These are phyloP conservation scores for Eurytoma californica DNA, from an alignment of 2,888 invertebrate genomes.

Conservation along the genomic window DNA sequence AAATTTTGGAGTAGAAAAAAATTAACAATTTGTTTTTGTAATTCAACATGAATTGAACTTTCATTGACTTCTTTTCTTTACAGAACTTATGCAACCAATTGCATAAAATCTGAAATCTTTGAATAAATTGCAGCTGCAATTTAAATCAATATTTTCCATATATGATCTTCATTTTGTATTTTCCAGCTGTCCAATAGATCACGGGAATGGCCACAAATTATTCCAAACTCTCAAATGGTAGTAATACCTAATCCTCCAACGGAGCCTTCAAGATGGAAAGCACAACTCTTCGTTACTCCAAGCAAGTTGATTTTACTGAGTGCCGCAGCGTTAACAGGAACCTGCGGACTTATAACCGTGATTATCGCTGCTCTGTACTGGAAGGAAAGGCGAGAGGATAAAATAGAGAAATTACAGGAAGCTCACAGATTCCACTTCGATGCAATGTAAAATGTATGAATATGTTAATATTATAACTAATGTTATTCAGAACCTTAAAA, in stretches of 20 bases:
- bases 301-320: constrained; percentile 95
- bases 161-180: constrained; percentile 37
- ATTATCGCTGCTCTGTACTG: constrained; percentile 92
- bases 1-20: constrained; percentile 24
- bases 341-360: constrained; percentile 89
- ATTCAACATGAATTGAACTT: no score
- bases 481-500: neutral
- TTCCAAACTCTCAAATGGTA: constrained; percentile 98
- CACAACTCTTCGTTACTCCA: constrained; percentile 95
- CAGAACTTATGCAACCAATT: no score
- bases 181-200: constrained; percentile 72
- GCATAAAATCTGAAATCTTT: no score
- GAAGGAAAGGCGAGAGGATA: constrained; percentile 91
- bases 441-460: constrained; percentile 81
- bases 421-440: constrained; percentile 91
- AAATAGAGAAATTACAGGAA: constrained; percentile 86
- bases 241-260: constrained; percentile 91
- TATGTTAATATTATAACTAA: neutral
- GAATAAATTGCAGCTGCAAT: neutral
- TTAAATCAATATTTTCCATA: constrained; percentile 12
- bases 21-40: no score
- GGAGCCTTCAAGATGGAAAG: constrained; percentile 89
- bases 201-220: constrained; percentile 91
- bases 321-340: constrained; percentile 90
- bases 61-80: no score